phyloP scores from a whole-genome alignment of 2,113 vertebrate genomes.

The Equus przewalskii region DNA sequence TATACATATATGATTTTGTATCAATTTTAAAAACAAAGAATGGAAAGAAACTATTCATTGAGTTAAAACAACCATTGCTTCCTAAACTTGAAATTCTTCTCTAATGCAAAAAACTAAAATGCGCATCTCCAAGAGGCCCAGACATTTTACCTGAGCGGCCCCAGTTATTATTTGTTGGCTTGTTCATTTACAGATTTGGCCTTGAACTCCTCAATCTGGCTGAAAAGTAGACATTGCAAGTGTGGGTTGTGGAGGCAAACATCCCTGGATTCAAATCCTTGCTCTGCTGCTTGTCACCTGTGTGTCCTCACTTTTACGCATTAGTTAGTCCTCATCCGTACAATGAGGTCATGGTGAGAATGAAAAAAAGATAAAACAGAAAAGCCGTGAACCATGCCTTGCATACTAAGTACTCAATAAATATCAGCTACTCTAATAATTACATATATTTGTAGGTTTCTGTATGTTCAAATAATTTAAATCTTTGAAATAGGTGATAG shows the following conservation, averaged over 20 bases:
- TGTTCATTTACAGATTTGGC: not conserved
- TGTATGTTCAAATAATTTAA: not conserved
- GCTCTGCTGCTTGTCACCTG: not conserved
- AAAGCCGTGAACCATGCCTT: not conserved
- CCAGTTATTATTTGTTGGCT: not conserved
- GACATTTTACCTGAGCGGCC: not conserved
- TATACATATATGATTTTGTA: not conserved
- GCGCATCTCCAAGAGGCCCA: conserved; percentile 16
- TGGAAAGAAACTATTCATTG: not conserved
- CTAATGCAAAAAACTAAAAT: conserved; percentile 17
- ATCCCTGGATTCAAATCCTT: not conserved
- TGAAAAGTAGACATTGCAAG: not conserved
- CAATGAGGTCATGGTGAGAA: not conserved
- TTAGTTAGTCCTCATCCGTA: not conserved
- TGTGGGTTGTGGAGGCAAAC: not conserved
- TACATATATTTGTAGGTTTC: not conserved
- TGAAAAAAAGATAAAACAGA: not conserved
- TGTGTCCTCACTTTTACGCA: not conserved
- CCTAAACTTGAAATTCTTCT: conserved; percentile 23
- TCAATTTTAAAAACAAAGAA: not conserved
- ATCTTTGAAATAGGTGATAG: not conserved
- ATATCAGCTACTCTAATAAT: not conserved
- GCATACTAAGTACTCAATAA: not conserved
- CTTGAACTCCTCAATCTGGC: not conserved
- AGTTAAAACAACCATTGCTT: conserved; percentile 31